phyloP scores from a whole-genome alignment of 2,888 invertebrate genomes.

The Proisotoma minuta region DNA sequence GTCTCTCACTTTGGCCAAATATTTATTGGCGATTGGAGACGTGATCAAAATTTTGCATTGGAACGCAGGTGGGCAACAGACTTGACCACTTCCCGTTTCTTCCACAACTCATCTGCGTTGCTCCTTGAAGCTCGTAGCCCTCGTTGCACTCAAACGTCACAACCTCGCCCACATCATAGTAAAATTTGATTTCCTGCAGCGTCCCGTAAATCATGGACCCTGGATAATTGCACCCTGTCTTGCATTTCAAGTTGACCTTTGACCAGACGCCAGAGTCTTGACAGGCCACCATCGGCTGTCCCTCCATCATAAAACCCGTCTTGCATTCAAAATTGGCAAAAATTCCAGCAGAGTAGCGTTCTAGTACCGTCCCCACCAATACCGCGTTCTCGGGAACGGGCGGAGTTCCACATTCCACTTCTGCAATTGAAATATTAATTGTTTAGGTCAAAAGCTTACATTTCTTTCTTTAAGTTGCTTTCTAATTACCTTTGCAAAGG shows the following conservation, averaged over 20 bases:
- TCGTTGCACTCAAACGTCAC: conserved; percentile 79
- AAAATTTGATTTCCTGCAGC: conserved; percentile 77
- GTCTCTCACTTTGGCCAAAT: no score
- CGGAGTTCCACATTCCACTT: conserved; percentile 73
- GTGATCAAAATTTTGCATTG: conserved; percentile 10
- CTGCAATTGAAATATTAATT: conserved; percentile 52
- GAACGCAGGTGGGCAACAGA: conserved; percentile 69
- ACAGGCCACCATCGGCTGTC: conserved; percentile 80
- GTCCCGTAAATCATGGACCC: conserved; percentile 79
- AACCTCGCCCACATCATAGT: conserved; percentile 79
- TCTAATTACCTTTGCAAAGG: conserved; percentile 64
- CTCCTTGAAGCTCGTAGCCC: conserved; percentile 68
- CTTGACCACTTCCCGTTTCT: conserved; percentile 83
- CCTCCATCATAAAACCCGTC: conserved; percentile 82
- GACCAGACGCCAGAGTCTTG: conserved; percentile 75
- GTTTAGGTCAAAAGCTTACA: neutral
- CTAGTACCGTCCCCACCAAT: conserved; percentile 64
- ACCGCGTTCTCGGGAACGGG: conserved; percentile 71
- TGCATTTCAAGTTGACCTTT: conserved; percentile 65
- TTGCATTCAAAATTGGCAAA: conserved; percentile 83
- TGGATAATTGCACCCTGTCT: conserved; percentile 79
- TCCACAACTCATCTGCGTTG: conserved; percentile 71
- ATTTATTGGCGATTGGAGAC: neutral
- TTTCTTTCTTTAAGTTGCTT: no score
- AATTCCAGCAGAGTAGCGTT: conserved; percentile 74